These are phyloP conservation scores for Panthera uncia DNA, from an alignment of 2,113 vertebrate species.

Conservation along the genomic window DNA sequence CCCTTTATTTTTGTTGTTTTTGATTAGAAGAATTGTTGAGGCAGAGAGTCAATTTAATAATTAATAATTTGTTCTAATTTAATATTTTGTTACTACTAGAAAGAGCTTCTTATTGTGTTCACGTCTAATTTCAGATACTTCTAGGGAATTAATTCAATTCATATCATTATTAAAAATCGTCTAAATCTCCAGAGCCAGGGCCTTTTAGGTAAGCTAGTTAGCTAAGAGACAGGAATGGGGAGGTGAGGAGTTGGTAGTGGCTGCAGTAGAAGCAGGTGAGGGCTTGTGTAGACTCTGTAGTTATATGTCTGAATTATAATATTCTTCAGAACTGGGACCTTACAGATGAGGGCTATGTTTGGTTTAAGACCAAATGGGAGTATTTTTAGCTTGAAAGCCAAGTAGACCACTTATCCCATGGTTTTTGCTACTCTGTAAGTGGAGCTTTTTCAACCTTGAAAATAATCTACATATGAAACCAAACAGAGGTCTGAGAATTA, in stretches of 20 bases:
- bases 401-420: neutral
- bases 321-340: neutral
- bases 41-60: neutral
- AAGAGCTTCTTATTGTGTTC: neutral
- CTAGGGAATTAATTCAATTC: neutral
- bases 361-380: neutral
- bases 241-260: neutral
- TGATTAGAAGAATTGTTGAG: neutral
- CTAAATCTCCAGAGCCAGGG: neutral
- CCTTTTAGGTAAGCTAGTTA: neutral
- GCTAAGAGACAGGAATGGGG: neutral
- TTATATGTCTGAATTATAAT: neutral
- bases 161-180: neutral
- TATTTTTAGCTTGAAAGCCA: neutral
- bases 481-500: neutral
- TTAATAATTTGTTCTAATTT: conserved; percentile 31
- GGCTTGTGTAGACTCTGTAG: neutral
- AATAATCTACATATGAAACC: neutral
- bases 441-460: neutral
- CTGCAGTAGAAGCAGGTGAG: neutral
- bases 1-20: conserved; percentile 12
- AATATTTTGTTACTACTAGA: conserved; percentile 4
- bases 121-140: neutral
- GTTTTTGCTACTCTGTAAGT: neutral
- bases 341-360: neutral